Evolutionary conservation across 2,888 invertebrate genomes (phyloP), one percentile per base, ranked within the genome.

Genomic region (Pseudanteris insignis): DNA sequence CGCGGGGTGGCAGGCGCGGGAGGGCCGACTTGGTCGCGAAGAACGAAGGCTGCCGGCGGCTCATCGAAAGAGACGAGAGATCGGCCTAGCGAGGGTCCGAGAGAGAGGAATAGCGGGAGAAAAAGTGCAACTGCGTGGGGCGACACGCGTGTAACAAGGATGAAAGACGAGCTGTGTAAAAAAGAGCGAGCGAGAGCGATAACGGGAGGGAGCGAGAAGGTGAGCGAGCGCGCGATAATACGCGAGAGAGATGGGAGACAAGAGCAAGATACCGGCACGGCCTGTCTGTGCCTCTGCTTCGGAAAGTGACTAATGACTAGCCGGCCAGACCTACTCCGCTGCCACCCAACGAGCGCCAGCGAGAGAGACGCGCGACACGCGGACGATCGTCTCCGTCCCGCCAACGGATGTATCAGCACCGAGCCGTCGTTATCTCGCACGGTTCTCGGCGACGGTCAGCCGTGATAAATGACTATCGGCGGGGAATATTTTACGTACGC

Each of bases 291-390:
- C 77, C 78, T 78, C 78, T 78, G 79, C 77, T 79, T 79, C 78
- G 79, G 78, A 78, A 79, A 79, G 78, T 79, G 79, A 79, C 79
- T 78, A 79, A 79, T 79, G 79, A 79, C 79, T 76, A 75, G 71
- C 73, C 69, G 68, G 67, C 67, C 69, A 68, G 69, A 72, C 70
- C 68, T 74, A 74, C 72, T 73, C 73, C 68, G 71, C 74, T 69
- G 65, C 75, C 74, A 75, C 75, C 75, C 72, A 76, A 63, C 70
- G 68, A 68, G 73, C 6, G 18, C 58, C 64, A 68, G 72, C 71
- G 54, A 25, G 65, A 62, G 59, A 60, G 37, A 14, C 37, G 46
- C 34, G 41, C 13, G 36, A 11, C 30, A 13, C 40, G 40, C 43
- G 67, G 37, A 14, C 37, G 46, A 29, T 36, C 13, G 36, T 34